These are phyloP conservation scores for Neodiprion pinetum DNA, from an alignment of 1,140 invertebrate species.

Conservation along the genomic window DNA sequence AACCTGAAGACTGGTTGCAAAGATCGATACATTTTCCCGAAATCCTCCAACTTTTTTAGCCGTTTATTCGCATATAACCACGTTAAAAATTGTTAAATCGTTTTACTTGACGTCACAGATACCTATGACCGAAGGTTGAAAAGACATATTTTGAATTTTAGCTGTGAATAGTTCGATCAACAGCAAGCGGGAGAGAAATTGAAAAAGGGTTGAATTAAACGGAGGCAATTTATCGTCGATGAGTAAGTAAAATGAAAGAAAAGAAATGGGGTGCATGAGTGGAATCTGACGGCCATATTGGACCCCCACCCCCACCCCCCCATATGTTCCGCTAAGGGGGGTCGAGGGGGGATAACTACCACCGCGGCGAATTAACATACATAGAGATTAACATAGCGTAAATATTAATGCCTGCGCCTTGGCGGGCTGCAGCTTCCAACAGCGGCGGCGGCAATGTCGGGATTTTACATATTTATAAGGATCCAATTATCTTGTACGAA, in stretches of 20 bases:
- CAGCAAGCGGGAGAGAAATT: no score
- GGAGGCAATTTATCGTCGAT: no score
- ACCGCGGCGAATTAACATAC: conserved; percentile 2
- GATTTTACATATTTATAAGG: conserved; percentile 47
- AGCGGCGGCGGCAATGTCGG: neutral
- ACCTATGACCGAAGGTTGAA: no score
- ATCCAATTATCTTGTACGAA: conserved; percentile 38
- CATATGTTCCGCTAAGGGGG: neutral
- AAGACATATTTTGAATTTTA: no score
- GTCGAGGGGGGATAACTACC: neutral
- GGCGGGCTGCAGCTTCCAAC: neutral
- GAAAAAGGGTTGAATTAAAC: no score
- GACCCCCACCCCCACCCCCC: neutral
- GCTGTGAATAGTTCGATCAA: no score
- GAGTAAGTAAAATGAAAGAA: neutral
- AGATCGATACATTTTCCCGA: no score
- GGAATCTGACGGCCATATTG: neutral
- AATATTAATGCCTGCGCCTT: conserved; percentile 32
- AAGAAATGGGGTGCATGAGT: neutral
- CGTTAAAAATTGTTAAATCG: no score
- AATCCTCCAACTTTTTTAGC: no score
- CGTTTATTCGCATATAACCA: no score
- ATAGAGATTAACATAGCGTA: conserved; percentile 36
- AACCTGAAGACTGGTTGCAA: no score
- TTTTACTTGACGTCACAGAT: no score